Evolutionary conservation across 2,797 vertebrate species (phyloP), one percentile per base, ranked within the genome.

Genomic region (Erpetoichthys calabaricus): DNA sequence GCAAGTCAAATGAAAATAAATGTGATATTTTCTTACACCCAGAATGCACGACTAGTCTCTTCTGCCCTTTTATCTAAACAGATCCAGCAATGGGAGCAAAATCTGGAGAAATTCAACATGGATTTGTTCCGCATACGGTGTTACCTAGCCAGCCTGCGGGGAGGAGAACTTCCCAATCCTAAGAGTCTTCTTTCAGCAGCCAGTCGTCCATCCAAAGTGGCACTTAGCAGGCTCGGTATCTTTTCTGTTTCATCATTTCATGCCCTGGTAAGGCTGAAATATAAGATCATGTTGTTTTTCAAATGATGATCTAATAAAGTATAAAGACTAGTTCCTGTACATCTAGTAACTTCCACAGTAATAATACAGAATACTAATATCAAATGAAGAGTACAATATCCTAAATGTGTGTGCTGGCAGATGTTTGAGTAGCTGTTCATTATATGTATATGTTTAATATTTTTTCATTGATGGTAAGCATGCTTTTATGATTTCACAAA

Each of bases 71-170:
- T 69, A 58, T 59, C 62, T 62, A 57, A 66, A 64, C 70, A 97
- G 93, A 95, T 95, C 69, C 91, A 92, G 73, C 92, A 95, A 58
- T 97, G 93, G 93, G 93, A 95, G 67, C 92, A 94, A 81, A 97
- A 97, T 72, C 79, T 97, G 76, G 93, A 97, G 82, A 85, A 81
- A 65, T 93, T 94, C 66, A 91, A 94, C 77, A 89, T 92, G 86
- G 93, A 96, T 56, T 85, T 96, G 59, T 97, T 96, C 68, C 75
- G 92, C 67, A 86, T 90, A 85, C 89, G 93, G 53, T 97, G 93
- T 76, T 96, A 97, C 63, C 81, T 97, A 63, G 88, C 92, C 62
- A 96, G 92, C 70, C 78, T 97, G 46, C 92, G 96, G 71, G 93
- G 93, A 0, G 90, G 91, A 9, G 93, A 97, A 73, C 68, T 94